These are phyloP conservation scores for Probosciger aterrimus DNA, from an alignment of 2,113 vertebrate species.

Conservation along the genomic window DNA sequence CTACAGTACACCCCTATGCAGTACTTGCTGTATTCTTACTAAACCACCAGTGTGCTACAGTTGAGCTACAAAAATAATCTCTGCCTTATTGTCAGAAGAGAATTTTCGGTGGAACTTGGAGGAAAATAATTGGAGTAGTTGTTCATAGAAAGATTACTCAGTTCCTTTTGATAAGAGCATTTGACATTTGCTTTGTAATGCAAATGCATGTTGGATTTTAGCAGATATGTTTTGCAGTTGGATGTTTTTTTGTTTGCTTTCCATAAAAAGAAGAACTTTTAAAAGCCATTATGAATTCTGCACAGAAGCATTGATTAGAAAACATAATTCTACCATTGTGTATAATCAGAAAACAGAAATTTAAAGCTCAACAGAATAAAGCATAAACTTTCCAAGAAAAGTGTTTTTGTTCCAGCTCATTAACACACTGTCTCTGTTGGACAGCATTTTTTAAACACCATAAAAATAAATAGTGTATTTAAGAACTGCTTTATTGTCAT, in stretches of 20 bases:
- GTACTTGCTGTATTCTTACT: background rate
- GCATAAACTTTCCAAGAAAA: conserved; percentile 63
- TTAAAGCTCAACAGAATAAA: conserved; percentile 63
- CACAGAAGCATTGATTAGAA: conserved; percentile 40
- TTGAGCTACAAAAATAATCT: background rate
- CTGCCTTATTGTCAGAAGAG: background rate
- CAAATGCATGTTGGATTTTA: background rate
- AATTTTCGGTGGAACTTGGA: background rate
- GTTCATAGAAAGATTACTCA: background rate
- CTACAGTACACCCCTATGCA: background rate
- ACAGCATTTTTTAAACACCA: conserved; percentile 66
- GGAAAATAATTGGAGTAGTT: background rate
- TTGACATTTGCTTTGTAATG: conserved; percentile 38
- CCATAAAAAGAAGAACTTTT: conserved; percentile 28
- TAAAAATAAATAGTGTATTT: conserved; percentile 77
- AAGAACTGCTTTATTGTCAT: conserved; percentile 67
- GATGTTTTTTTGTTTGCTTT: background rate
- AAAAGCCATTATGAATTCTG: conserved; percentile 36
- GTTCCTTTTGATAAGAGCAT: background rate
- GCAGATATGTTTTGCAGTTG: background rate
- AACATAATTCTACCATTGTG: conserved; percentile 31
- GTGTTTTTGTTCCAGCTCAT: conserved; percentile 72
- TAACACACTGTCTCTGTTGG: conserved; percentile 65
- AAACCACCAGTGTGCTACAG: background rate
- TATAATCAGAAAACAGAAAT: conserved; percentile 61